A percentile compares a stretch with the other conserved stretches of the same genome.
phyloP scores from a whole-genome alignment of 2,888 invertebrate genomes.

The Himalopsyche anomala region DNA sequence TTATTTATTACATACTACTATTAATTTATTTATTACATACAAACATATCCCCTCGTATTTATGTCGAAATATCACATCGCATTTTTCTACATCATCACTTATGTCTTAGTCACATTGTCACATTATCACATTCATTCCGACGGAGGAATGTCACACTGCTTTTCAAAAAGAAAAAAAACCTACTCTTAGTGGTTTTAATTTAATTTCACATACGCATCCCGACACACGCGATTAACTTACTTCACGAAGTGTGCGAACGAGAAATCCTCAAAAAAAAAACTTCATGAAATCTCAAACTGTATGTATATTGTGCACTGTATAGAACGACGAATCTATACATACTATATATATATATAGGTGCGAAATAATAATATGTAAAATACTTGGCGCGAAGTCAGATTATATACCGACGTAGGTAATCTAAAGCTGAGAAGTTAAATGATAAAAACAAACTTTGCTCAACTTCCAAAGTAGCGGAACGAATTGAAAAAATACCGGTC shows the following conservation, averaged over 20 bases:
- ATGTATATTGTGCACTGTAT: neutral
- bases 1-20: neutral
- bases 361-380: neutral
- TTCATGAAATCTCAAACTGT: neutral
- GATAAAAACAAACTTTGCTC: conserved; percentile 5
- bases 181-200: neutral
- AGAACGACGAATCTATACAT: neutral
- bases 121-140: conserved; percentile 18
- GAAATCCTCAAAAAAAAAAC: neutral
- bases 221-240: neutral
- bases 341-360: too few relatives aligned
- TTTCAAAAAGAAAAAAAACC: neutral
- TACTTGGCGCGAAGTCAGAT: neutral
- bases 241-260: neutral
- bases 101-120: neutral
- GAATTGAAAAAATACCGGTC: neutral
- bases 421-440: conserved; percentile 5
- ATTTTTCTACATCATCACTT: conserved; percentile 3
- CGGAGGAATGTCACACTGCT: neutral
- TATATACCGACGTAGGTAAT: neutral
- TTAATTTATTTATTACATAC: neutral
- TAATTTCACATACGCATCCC: neutral
- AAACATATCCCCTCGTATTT: neutral
- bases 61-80: neutral
- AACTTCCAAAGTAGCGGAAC: neutral